phyloP scores from a whole-genome alignment of 2,113 vertebrate genomes.

The Pandion haliaetus region DNA sequence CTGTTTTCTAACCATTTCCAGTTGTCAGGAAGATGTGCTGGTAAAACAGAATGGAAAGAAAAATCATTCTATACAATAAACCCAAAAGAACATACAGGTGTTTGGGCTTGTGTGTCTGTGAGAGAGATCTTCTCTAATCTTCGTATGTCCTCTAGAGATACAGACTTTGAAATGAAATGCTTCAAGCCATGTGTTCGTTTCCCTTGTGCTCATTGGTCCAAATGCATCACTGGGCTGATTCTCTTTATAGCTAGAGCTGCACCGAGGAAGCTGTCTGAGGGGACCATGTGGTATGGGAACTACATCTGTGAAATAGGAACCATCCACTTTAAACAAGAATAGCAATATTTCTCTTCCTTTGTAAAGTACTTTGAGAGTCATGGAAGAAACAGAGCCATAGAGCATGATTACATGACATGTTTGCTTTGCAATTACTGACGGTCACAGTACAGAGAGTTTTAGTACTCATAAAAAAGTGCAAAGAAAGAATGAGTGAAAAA shows the following conservation, averaged over 20 bases:
- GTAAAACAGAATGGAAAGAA: neutral
- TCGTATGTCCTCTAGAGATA: neutral
- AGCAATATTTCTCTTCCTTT: neutral
- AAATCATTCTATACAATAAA: neutral
- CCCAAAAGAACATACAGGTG: neutral
- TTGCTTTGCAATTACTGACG: neutral
- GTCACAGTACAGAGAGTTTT: neutral
- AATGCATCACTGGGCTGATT: neutral
- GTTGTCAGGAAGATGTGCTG: neutral
- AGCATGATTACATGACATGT: neutral
- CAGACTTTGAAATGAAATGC: neutral
- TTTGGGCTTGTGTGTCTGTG: neutral
- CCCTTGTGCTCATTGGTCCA: neutral
- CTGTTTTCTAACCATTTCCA: constrained; percentile 32
- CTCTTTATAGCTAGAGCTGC: neutral
- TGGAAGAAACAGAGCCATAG: neutral
- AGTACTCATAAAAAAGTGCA: neutral
- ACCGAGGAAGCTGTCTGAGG: neutral
- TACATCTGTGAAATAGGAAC: neutral
- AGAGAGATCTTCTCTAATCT: neutral
- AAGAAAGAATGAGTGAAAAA: neutral
- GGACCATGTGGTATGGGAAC: neutral
- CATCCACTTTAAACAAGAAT: neutral
- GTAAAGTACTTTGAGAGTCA: neutral
- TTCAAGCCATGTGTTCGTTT: neutral